Evolutionary conservation across 2,797 vertebrate species (phyloP), one percentile per base, ranked within the genome.

Genomic region (Trematomus bernacchii): DNA sequence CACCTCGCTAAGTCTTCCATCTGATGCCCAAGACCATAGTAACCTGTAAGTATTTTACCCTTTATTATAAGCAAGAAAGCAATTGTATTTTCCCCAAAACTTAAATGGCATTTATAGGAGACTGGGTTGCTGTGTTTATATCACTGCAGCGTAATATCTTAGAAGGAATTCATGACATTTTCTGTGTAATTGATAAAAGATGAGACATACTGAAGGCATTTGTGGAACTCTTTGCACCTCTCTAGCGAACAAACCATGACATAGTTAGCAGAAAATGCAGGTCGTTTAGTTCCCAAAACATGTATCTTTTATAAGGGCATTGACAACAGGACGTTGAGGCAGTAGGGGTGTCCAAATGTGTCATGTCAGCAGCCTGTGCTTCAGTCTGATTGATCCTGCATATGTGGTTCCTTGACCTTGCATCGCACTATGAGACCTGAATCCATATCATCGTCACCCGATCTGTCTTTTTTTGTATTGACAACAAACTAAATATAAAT

Each of bases 321-420:
- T 65, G 53, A 75, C 53, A 33, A 40, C 66, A 40, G 46, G 71
- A 77, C 2, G 27, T 30, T 74, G 71, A 71, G 72, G 73, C 16
- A 77, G 58, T 21, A 30, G 66, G 37, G 9, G 68, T 66, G 70
- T 88, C 69, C 46, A 63, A 42, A 80, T 77, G 23, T 67, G 71
- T 81, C 73, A 70, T 46, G 76, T 90, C 86, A 89, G 82, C 86
- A 76, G 7, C 30, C 62, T 75, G 57, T 46, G 73, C 68, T 70
- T 87, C 75, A 66, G 58, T 71, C 68, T 76, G 82, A 91, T 72
- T 86, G 85, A 92, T 92, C 69, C 51, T 53, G 58, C 54, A 52
- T 60, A 54, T 63, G 53, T 50, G 21, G 37, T 51, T 80, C n/a
- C 13, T 23, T 76, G 85, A 84, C 85, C 87, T 89, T 87, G 47